Base-by-base conservation (phyloP, 2,888 invertebrate species). In the Calameuta pallipes region DNA sequence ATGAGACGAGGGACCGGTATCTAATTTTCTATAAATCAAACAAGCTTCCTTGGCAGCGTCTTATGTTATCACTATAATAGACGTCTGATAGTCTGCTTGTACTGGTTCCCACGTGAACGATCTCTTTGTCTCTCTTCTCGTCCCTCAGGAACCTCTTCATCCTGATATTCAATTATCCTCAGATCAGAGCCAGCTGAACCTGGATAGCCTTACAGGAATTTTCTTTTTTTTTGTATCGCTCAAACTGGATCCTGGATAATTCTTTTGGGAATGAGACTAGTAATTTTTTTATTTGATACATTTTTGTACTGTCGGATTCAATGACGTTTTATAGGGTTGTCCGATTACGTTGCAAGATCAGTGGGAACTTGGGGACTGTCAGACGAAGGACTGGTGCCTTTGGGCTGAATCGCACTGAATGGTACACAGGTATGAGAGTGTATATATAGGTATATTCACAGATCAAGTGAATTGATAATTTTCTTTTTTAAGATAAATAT, bases 151-250 rank as follows among this genome's bases (percentile, higher is more conserved):
- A 37, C 70, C 31, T 15, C 35, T 70, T 30, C 75, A 73, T 68
- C 78, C 68, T 69, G 80, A 80, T 81, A 79, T 81, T 81, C 81
- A 83, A 82, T 83, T 83, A 81, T 80, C 81, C 79, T 76, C 69
- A 78, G 79, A 80, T 77, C 77, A 79, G 74, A 77, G 23, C 73
- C 56, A 56, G 56, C 56, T 56, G 56, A 56, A 9, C 56, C 56
- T 56, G 0, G 23, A 56, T 56, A 56, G 23, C 9, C 56, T 23
- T 41, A 41, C 15, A 41, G 41, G 15, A 41, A 15, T 41, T 56
- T 23, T 56, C 56, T 23, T 6, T 23, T 12, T 33, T 15, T 23
- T 15, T 9, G 23, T 56, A 23, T 6, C 23, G 23, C 23, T 56
- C 56, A 23, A 9, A 9, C 23, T 9, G 23, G 56, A 56, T 23